Conservation (phyloP, 2,888 invertebrate genomes). For the Ophion costatus region DNA sequence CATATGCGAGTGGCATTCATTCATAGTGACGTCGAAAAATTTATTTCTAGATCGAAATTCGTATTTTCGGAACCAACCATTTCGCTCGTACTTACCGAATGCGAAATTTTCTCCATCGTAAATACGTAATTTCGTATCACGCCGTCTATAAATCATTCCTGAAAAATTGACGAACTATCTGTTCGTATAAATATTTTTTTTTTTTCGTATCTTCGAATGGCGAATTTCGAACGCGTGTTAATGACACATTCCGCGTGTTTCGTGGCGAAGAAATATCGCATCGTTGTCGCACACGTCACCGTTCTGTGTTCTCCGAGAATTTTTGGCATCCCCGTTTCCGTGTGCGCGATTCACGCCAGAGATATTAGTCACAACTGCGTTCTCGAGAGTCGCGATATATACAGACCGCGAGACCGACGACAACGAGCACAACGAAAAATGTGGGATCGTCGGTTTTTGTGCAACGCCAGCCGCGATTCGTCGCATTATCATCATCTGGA, state of each 20-base stretch:
- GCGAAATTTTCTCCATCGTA: conserved; percentile 16
- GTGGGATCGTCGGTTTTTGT: conserved; percentile 21
- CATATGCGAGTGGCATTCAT: conserved; percentile 30
- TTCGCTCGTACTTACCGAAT: neutral
- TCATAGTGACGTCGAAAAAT: conserved; percentile 36
- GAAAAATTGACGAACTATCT: neutral
- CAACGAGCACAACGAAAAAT: conserved; percentile 12
- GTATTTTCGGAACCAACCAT: conserved; percentile 32
- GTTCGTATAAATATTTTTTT: neutral
- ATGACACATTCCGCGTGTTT: conserved; percentile 53
- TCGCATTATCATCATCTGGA: conserved; percentile 43
- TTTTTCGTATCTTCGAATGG: neutral
- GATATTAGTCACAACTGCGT: conserved; percentile 49
- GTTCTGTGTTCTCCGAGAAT: conserved; percentile 10
- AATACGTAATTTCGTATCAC: conserved; percentile 11
- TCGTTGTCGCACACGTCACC: conserved; percentile 16
- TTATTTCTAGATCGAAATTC: conserved; percentile 37
- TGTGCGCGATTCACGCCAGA: conserved; percentile 15
- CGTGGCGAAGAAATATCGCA: conserved; percentile 17
- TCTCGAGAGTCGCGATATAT: conserved; percentile 16
- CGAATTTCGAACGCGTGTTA: conserved; percentile 33
- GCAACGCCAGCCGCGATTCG: conserved; percentile 26
- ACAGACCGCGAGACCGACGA: conserved; percentile 1
- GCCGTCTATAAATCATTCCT: conserved; percentile 6
- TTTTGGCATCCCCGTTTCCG: conserved; percentile 47